A percentile compares a stretch with the other conserved stretches of the same genome.
Evolutionary conservation across 2,888 invertebrate species (phyloP).

Genomic region (Acleris literana): DNA sequence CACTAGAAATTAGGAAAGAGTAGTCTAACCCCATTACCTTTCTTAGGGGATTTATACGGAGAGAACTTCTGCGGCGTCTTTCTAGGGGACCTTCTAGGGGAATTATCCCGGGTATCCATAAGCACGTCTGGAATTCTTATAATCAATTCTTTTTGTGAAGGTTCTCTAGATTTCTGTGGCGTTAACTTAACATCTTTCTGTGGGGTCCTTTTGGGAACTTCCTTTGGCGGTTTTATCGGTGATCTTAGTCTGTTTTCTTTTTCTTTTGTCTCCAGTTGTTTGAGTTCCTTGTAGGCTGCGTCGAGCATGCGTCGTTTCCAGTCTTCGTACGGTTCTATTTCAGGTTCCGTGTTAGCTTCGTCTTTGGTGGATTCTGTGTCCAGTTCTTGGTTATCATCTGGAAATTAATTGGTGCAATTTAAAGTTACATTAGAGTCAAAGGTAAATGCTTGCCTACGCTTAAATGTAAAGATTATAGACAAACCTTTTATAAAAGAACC

Average conservation of each 20-base stretch:
- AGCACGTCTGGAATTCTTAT: conserved; percentile 1
- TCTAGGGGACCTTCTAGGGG: conserved; percentile 63
- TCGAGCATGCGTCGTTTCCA: conserved; percentile 85
- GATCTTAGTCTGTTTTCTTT: conserved; percentile 33
- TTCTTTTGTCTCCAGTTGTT: conserved; percentile 47
- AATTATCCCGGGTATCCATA: conserved; percentile 29
- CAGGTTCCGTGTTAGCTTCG: conserved; percentile 50
- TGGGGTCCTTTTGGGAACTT: conserved; percentile 1
- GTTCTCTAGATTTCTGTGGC: conserved; percentile 29
- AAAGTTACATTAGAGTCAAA: background rate
- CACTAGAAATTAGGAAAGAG: conserved; percentile 57
- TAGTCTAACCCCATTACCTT: conserved; percentile 58
- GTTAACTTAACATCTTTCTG: background rate
- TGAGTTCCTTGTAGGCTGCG: conserved; percentile 68
- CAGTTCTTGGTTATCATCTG: conserved; percentile 57
- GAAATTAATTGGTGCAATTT: conserved; percentile 19
- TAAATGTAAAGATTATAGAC: no score
- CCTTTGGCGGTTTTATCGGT: conserved; percentile 28
- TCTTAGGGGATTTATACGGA: conserved; percentile 60
- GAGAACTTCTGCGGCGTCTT: conserved; percentile 67
- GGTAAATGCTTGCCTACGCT: no score
- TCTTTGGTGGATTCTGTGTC: conserved; percentile 55
- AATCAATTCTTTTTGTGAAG: conserved; percentile 8
- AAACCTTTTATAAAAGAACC: no score
- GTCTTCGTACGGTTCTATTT: conserved; percentile 83